phyloP scores from a whole-genome alignment of 2,113 vertebrate species.

The crab-eating macaque (Macaca fascicularis) region DNA sequence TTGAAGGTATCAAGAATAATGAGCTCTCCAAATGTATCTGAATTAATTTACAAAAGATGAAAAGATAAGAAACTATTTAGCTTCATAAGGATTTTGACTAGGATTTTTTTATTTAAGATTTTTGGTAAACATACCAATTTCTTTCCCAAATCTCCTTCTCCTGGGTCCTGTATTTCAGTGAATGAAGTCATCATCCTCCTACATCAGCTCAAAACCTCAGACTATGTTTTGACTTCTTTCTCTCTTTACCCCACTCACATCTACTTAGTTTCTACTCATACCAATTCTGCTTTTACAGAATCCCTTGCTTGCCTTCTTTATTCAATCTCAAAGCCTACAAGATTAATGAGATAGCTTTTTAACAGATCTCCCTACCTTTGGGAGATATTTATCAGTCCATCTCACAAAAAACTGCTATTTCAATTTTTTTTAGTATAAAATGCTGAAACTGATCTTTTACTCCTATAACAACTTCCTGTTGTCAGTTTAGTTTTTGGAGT shows the following conservation, averaged over 20 bases:
- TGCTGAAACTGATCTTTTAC: neutral
- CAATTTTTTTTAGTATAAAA: neutral
- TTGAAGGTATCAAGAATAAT: neutral
- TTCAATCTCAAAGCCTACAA: neutral
- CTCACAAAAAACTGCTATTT: neutral
- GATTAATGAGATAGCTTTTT: neutral
- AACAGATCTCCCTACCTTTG: neutral
- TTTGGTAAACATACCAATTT: neutral
- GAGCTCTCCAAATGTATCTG: neutral
- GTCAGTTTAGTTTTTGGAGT: neutral
- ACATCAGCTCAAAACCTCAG: neutral
- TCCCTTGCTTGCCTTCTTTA: neutral
- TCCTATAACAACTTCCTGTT: neutral
- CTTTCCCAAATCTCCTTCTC: neutral
- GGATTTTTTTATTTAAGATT: neutral
- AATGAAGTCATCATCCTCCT: neutral
- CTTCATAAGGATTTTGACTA: neutral
- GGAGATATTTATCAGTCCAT: neutral
- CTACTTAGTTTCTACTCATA: neutral
- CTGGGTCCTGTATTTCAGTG: neutral
- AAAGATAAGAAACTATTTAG: neutral
- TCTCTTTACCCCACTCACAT: neutral
- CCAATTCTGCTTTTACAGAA: neutral
- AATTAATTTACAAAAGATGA: neutral
- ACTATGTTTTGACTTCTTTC: conserved; percentile 50